phyloP scores from a whole-genome alignment of 2,797 vertebrate species.

The Amblyopsis hoosieri region DNA sequence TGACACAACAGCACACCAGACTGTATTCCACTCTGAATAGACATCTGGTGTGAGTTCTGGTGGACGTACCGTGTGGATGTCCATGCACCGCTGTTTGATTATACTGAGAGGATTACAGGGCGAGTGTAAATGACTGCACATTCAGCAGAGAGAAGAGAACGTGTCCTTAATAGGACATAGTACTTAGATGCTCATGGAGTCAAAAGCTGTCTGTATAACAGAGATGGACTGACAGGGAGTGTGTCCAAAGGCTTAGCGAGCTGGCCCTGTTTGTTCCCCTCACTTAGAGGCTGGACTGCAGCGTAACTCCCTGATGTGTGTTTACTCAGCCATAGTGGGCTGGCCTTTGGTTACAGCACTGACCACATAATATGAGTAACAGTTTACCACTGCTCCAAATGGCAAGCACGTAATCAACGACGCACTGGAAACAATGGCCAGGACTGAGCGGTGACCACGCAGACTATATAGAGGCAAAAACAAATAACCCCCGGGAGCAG shows the following conservation, averaged over 20 bases:
- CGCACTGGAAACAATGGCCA: conserved; percentile 70
- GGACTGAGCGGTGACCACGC: conserved; percentile 36
- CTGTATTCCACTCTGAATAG: conserved; percentile 53
- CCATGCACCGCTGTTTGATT: neutral
- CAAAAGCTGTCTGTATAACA: conserved; percentile 35
- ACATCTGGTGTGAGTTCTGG: conserved; percentile 37
- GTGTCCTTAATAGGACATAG: conserved; percentile 73
- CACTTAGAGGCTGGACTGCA: conserved; percentile 59
- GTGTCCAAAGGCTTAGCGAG: conserved; percentile 32
- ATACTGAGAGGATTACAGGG: conserved; percentile 43
- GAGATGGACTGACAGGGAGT: conserved; percentile 34
- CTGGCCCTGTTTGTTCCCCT: conserved; percentile 63
- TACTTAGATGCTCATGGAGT: conserved; percentile 17
- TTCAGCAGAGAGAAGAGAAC: conserved; percentile 31
- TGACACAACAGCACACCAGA: conserved; percentile 56
- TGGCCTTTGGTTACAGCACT: conserved; percentile 73
- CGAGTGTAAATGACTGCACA: conserved; percentile 37
- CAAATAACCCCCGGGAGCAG: conserved; percentile 18
- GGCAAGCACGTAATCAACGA: conserved; percentile 74
- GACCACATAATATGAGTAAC: conserved; percentile 77
- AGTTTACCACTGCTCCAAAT: conserved; percentile 71
- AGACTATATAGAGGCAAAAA: conserved; percentile 44
- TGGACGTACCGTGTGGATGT: conserved; percentile 19
- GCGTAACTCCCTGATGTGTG: conserved; percentile 73
- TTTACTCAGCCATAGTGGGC: conserved; percentile 72